Evolutionary conservation across 2,888 invertebrate genomes (phyloP).

Genomic region (Limulus polyphemus): DNA sequence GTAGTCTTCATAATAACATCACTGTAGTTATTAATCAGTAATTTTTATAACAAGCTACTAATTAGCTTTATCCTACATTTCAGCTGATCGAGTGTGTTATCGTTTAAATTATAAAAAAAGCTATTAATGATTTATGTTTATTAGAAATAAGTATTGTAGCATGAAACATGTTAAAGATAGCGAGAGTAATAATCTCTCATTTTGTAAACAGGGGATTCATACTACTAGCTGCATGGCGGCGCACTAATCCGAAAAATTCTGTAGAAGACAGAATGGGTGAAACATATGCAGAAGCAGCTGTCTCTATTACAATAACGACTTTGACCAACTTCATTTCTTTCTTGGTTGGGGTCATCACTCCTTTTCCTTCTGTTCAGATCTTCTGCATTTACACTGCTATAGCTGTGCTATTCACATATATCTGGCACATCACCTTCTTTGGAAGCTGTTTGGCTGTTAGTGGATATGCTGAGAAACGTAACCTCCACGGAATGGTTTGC

Average conservation of each 20-base stretch:
- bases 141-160: too few species aligned
- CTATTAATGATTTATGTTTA: too few species aligned
- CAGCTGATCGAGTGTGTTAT: too few species aligned
- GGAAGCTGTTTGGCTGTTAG: conserved; percentile 79
- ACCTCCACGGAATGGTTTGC: conserved; percentile 58
- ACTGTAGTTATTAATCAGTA: too few species aligned
- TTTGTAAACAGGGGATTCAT: conserved; percentile 44
- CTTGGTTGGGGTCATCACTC: conserved; percentile 60
- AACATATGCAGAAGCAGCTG: conserved; percentile 82
- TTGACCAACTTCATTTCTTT: conserved; percentile 54
- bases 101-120: too few species aligned
- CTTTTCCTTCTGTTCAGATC: conserved; percentile 79
- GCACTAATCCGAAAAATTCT: conserved; percentile 53
- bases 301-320: conserved; percentile 91
- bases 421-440: conserved; percentile 88
- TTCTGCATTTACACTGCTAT: conserved; percentile 92
- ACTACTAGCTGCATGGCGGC: conserved; percentile 89
- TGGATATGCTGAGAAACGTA: conserved; percentile 76
- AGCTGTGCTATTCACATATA: conserved; percentile 73
- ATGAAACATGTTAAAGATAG: too few species aligned
- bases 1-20: too few species aligned
- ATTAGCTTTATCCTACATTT: too few species aligned
- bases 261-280: conserved; percentile 77
- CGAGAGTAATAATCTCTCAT: too few species aligned
- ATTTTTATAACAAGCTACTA: too few species aligned